Evolutionary conservation across 2,888 invertebrate species (phyloP).

Genomic region (Agriopis aurantiaria): DNA sequence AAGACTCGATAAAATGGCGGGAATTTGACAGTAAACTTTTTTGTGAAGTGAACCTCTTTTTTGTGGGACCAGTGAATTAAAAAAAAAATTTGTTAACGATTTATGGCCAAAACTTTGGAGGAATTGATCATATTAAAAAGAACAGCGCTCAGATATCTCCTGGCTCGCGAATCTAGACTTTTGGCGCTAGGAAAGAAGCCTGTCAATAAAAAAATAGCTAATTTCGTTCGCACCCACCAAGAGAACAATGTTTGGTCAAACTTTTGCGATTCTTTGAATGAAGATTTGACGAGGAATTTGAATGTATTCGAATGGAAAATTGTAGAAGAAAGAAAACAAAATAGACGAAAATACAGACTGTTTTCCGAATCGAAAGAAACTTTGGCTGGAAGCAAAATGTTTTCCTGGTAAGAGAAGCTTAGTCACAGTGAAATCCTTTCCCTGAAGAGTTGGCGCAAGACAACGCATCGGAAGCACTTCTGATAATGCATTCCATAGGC

Average conservation of each 20-base stretch:
- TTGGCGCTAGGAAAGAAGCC: conserved; percentile 70
- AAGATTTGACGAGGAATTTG: conserved; percentile 73
- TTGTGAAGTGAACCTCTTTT: conserved; percentile 2
- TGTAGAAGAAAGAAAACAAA: conserved; percentile 41
- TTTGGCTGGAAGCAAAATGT: conserved; percentile 39
- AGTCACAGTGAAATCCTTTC: neutral
- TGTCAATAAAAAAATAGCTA: conserved; percentile 73
- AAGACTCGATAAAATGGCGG: conserved; percentile 7
- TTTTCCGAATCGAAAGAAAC: conserved; percentile 55
- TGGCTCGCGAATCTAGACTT: conserved; percentile 70
- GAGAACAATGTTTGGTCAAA: conserved; percentile 64
- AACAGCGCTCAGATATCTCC: conserved; percentile 66
- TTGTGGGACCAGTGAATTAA: conserved; percentile 20
- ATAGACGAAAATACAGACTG: conserved; percentile 52
- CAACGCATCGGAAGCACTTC: too few species aligned
- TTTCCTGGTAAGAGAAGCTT: conserved; percentile 48
- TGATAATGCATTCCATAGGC: too few species aligned
- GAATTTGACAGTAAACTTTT: conserved; percentile 3
- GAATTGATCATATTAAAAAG: conserved; percentile 71
- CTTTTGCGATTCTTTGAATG: conserved; percentile 69
- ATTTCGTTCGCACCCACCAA: conserved; percentile 65
- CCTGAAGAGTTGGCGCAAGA: too few species aligned
- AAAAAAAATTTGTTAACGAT: conserved; percentile 29
- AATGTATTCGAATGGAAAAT: conserved; percentile 66
- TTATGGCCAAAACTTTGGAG: conserved; percentile 75